Evolutionary conservation across 2,113 vertebrate genomes (phyloP), one percentile per base, ranked within the genome.

Genomic region (Clarias magur): DNA sequence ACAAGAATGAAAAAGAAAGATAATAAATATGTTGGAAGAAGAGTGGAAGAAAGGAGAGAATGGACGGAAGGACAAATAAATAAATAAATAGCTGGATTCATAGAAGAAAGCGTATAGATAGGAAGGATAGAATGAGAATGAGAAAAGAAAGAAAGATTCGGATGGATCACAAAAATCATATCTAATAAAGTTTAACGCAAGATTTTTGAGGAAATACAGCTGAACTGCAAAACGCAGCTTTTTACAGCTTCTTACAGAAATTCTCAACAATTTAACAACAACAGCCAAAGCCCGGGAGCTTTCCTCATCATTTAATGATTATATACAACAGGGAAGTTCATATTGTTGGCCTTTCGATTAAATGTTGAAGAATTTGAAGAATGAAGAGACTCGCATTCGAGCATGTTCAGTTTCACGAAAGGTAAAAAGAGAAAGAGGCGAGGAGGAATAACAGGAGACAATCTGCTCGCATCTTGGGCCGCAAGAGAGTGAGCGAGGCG

Each of bases 381-480:
- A 42, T n/a, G 73, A 81, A 42, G 54, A 16, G 67, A 34, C 27
- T 2, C 67, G 1, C 15, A 34, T 34, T 27, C 67, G 15, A 67
- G n/a, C n/a, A 5, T 67, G 27, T 6, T 30, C 15, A 19, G 9
- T 70, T 70, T 70, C 68, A 60, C 16, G 34, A 56, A 70, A 80
- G 13, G 4, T 9, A 21, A 54, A 59, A 70, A 80, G 42, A 72
- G 60, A 57, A 81, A 27, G 12, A n/a, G 57, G 54, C 23, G 87
- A 96, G 93, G 54, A 78, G 19, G 63, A 89, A 85, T 89, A 92
- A 89, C 78, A 86, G 85, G 90, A 90, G 87, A 73, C 90, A 86
- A 92, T 85, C 87, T 92, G 92, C 30, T 78, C 4, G 13, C 25
- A n/a, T 86, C 67, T 87, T 21, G 87, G 56, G 83, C 76, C 83